These are phyloP conservation scores for Albula glossodonta DNA, from an alignment of 2,113 vertebrate genomes.

Conservation along the genomic window DNA sequence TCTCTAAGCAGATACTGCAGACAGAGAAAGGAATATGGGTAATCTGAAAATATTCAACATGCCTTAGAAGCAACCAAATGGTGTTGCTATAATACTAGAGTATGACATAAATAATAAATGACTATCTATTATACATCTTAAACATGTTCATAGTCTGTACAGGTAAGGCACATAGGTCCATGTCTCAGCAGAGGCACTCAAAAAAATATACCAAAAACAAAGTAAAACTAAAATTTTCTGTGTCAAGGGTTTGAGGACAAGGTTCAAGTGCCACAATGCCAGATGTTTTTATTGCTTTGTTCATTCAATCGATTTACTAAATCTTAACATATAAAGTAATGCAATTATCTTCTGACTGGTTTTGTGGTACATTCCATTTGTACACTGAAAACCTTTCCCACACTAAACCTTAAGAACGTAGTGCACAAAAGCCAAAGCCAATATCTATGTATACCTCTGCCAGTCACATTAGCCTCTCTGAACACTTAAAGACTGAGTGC, in stretches of 20 bases:
- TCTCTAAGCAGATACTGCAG: not conserved
- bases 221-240: not conserved
- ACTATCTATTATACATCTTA: not conserved
- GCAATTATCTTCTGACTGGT: not conserved
- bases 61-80: not conserved
- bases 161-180: slow-evolving; percentile 25
- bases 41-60: not conserved
- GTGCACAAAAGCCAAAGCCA: slow-evolving; percentile 5
- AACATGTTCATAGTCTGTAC: not conserved
- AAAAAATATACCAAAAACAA: not conserved
- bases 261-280: not conserved
- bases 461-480: not conserved
- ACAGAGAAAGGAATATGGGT: not conserved
- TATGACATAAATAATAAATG: not conserved
- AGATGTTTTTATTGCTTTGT: not conserved
- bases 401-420: not conserved
- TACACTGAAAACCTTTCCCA: not conserved
- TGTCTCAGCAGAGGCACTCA: not conserved
- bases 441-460: not conserved
- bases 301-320: not conserved
- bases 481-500: not conserved
- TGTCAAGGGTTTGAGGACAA: not conserved
- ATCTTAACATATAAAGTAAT: not conserved
- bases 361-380: not conserved
- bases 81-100: not conserved